Evolutionary conservation across 53 echinoderm and acorn worm species (phyloP), one percentile per base, ranked within the genome.

Genomic region (Glandiceps talaboti): DNA sequence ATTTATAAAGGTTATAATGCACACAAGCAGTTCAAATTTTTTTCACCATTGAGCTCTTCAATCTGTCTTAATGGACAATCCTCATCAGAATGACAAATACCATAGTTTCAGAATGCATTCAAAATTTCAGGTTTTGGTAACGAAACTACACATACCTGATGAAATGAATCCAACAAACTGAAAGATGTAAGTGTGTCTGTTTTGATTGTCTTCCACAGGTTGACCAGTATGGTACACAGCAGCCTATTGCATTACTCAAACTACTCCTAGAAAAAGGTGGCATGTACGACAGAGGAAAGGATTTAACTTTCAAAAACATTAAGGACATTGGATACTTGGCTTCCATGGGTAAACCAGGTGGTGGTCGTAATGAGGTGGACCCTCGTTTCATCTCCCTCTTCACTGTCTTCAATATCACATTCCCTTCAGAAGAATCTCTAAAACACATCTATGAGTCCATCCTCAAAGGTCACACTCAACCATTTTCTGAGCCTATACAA

Each of bases 141-240:
- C n/a, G n/a, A n/a, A n/a, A n/a, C n/a, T n/a, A n/a, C n/a, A n/a
- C n/a, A n/a, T n/a, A n/a, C n/a, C n/a, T n/a, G n/a, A n/a, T n/a
- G n/a, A n/a, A n/a, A n/a, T n/a, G n/a, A n/a, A n/a, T n/a, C n/a
- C n/a, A n/a, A n/a, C n/a, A n/a, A n/a, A n/a, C n/a, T n/a, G n/a
- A n/a, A n/a, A n/a, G n/a, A n/a, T n/a, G n/a, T n/a, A n/a, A n/a
- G n/a, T n/a, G n/a, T n/a, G n/a, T n/a, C n/a, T n/a, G n/a, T n/a
- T n/a, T n/a, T n/a, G n/a, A n/a, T 0, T 33, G n/a, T n/a, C n/a
- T n/a, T n/a, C n/a, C n/a, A n/a, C 83, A 93, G 88, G 97, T 97
- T 72, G 99, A 99, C 72, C 93, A 94, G 86, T 99, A 99, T 74
- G 99, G 99, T 76, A 99, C 99, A 14, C 99, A 99, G 91, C 99